A percentile compares a stretch with the other conserved stretches of the same genome.
phyloP scores from a whole-genome alignment of 2,888 invertebrate genomes.

The Harpalus rufipes region DNA sequence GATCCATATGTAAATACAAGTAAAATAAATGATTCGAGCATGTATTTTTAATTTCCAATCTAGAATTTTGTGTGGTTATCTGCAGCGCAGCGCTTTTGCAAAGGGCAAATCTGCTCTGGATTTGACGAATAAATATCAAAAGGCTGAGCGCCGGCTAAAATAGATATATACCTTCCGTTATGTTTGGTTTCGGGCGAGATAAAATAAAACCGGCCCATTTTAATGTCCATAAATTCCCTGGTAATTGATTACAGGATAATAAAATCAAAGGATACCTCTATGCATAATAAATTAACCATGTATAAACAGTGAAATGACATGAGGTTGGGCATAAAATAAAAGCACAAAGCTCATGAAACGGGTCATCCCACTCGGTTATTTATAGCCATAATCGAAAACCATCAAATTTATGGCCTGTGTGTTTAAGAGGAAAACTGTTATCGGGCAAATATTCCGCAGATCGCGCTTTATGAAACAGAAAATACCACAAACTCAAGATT shows the following conservation, averaged over 20 bases:
- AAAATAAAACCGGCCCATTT: conserved; percentile 64
- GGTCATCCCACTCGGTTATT: conserved; percentile 62
- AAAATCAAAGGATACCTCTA: conserved; percentile 67
- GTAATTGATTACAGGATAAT: conserved; percentile 67
- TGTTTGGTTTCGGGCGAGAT: conserved; percentile 43
- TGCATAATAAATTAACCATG: conserved; percentile 67
- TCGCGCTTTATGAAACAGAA: conserved; percentile 61
- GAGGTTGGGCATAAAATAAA: conserved; percentile 65
- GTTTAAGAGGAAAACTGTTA: conserved; percentile 65
- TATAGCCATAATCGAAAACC: conserved; percentile 66
- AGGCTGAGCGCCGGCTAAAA: conserved; percentile 45
- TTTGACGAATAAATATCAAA: conserved; percentile 47
- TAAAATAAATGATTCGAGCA: not conserved
- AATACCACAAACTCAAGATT: conserved; percentile 25
- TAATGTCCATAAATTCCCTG: conserved; percentile 61
- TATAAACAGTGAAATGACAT: conserved; percentile 66
- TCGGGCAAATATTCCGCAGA: conserved; percentile 45
- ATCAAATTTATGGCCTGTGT: conserved; percentile 65
- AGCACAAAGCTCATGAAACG: conserved; percentile 66
- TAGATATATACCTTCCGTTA: conserved; percentile 45
- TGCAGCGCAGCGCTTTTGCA: not conserved
- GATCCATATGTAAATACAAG: not conserved
- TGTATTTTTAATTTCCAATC: conserved; percentile 41
- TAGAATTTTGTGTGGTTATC: conserved; percentile 22
- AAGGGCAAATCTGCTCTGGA: not conserved